Evolutionary conservation across 1,140 invertebrate genomes (phyloP).

Genomic region (Heliconius hewitsoni): DNA sequence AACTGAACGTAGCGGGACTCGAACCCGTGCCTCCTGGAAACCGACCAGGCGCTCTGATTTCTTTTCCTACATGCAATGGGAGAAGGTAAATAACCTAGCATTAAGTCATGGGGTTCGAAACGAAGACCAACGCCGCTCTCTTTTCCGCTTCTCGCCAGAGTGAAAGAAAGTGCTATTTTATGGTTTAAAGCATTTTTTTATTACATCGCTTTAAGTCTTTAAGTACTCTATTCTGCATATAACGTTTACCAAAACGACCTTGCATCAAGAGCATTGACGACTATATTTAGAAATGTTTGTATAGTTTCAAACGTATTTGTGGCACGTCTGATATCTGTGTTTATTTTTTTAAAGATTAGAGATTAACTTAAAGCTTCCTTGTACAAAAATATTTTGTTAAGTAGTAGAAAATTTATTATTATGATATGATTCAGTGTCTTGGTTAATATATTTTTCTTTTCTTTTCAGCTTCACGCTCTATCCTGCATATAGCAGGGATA

Average conservation of each 20-base stretch:
- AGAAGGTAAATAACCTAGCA: neutral
- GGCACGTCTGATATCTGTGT: neutral
- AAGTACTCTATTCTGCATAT: neutral
- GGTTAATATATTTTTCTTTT: too few relatives aligned
- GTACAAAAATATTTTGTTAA: too few relatives aligned
- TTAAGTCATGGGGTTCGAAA: neutral
- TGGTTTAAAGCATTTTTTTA: neutral
- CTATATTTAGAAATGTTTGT: slow-evolving; percentile 15
- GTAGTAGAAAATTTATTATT: too few relatives aligned
- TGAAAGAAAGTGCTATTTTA: too few relatives aligned
- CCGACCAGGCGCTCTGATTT: too few relatives aligned
- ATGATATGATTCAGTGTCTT: too few relatives aligned
- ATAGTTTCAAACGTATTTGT: neutral
- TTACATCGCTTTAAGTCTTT: neutral
- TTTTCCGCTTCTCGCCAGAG: neutral
- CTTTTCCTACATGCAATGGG: too few relatives aligned
- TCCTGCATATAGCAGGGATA: too few relatives aligned
- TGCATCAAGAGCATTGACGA: slow-evolving; percentile 2
- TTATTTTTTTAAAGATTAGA: neutral
- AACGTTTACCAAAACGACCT: slow-evolving; percentile 5
- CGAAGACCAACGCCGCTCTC: neutral
- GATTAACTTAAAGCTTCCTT: neutral
- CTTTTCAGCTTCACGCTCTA: too few relatives aligned
- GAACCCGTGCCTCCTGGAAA: too few relatives aligned
- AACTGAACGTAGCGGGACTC: too few relatives aligned